phyloP scores from a whole-genome alignment of 1,140 invertebrate species.

The Megalonaias nervosa region DNA sequence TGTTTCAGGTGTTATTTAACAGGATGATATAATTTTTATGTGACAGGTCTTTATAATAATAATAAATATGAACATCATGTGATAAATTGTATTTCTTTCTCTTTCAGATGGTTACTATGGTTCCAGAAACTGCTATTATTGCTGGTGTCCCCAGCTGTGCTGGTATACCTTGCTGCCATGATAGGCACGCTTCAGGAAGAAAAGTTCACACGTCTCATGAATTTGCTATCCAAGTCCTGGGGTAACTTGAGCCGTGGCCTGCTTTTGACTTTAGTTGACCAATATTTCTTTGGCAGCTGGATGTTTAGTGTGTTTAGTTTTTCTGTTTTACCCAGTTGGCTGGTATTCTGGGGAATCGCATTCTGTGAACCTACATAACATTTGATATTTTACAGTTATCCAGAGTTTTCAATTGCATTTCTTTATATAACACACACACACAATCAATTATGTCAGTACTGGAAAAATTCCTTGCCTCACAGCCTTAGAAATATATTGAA shows the following conservation, averaged over 20 bases:
- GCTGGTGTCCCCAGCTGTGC: constrained; percentile 56
- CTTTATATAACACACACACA: no score
- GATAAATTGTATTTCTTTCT: constrained; percentile 2
- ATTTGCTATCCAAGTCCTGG: constrained; percentile 49
- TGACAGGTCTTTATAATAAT: background rate
- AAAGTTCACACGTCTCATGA: constrained; percentile 23
- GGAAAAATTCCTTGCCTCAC: no score
- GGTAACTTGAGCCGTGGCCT: constrained; percentile 77
- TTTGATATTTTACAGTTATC: no score
- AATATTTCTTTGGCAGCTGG: constrained; percentile 83
- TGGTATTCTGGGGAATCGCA: constrained; percentile 74
- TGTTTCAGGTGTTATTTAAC: no score
- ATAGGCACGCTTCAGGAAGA: constrained; percentile 40
- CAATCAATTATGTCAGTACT: no score
- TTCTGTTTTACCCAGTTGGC: constrained; percentile 78
- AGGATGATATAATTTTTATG: no score
- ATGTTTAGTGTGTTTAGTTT: constrained; percentile 75
- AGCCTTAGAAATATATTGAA: no score
- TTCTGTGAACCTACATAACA: constrained; percentile 37
- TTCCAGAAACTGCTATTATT: constrained; percentile 58
- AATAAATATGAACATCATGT: background rate
- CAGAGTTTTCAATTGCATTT: no score
- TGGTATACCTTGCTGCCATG: constrained; percentile 54
- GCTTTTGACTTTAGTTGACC: constrained; percentile 86
- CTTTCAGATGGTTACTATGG: constrained; percentile 47